These are phyloP conservation scores for Gallinago stenura DNA, from an alignment of 2,797 vertebrate genomes.

Conservation along the genomic window DNA sequence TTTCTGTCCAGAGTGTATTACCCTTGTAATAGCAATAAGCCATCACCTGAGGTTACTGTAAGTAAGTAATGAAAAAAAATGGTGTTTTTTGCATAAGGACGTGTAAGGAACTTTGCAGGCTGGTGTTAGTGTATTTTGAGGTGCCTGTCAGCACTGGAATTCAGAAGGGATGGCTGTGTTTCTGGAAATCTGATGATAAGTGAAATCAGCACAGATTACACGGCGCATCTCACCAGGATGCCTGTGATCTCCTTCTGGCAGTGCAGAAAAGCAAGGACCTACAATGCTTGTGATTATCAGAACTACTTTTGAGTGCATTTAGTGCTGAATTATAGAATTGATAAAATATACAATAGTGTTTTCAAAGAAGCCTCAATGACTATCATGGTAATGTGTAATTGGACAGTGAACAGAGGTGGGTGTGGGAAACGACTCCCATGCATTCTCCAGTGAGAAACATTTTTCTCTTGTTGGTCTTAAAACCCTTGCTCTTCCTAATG, in stretches of 20 bases:
- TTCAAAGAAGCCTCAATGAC: background rate
- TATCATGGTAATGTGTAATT: fast-evolving
- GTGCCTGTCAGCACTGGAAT: background rate
- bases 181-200: background rate
- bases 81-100: background rate
- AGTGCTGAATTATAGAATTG: background rate
- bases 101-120: background rate
- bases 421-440: background rate
- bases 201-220: background rate
- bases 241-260: background rate
- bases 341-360: fast-evolving
- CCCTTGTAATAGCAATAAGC: background rate
- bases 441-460: background rate
- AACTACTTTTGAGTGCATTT: background rate
- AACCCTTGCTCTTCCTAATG: background rate
- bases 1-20: background rate
- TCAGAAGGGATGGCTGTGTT: fast-evolving
- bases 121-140: background rate
- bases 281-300: fast-evolving
- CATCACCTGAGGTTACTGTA: background rate
- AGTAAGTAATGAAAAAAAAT: background rate
- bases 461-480: background rate
- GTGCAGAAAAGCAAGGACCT: background rate
- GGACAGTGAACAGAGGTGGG: background rate
- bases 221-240: background rate